Conservation (phyloP, 1,140 invertebrate genomes). For the Mylabris phalerata region DNA sequence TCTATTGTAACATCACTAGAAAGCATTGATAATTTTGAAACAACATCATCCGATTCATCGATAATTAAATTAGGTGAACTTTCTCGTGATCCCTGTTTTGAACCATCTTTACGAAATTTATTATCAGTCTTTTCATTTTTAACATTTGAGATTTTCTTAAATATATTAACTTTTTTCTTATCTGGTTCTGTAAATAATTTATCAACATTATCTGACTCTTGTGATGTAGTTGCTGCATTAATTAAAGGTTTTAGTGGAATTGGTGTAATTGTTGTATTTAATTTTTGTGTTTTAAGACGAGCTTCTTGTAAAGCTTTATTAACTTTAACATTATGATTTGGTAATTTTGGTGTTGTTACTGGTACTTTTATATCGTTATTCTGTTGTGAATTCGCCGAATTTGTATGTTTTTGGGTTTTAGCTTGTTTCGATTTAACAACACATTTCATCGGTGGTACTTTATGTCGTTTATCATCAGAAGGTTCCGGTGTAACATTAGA, state of each 20-base stretch:
- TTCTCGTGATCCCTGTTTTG: slow-evolving; percentile 44
- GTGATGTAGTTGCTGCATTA: slow-evolving; percentile 7
- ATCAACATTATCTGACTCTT: slow-evolving; percentile 43
- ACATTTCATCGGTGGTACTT: slow-evolving; percentile 48
- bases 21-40: slow-evolving; percentile 31
- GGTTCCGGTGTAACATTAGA: slow-evolving; percentile 41
- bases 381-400: not conserved
- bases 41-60: slow-evolving; percentile 40
- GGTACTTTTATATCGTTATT: slow-evolving; percentile 25
- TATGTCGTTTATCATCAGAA: slow-evolving; percentile 45
- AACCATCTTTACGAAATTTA: slow-evolving; percentile 45
- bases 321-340: slow-evolving; percentile 13
- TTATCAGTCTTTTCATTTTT: slow-evolving; percentile 53
- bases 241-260: slow-evolving; percentile 29
- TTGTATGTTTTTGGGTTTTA: slow-evolving; percentile 2
- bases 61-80: slow-evolving; percentile 45
- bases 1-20: slow-evolving; percentile 43
- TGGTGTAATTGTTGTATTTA: slow-evolving; percentile 36
- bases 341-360: slow-evolving; percentile 42
- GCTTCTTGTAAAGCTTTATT: slow-evolving; percentile 44
- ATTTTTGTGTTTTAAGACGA: slow-evolving; percentile 47
- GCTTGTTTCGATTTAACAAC: slow-evolving; percentile 47
- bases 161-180: slow-evolving; percentile 76
- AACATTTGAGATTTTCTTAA: slow-evolving; percentile 76
- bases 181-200: slow-evolving; percentile 72